Evolutionary conservation across 2,797 vertebrate genomes (phyloP).

Genomic region (Aldrovandia affinis): DNA sequence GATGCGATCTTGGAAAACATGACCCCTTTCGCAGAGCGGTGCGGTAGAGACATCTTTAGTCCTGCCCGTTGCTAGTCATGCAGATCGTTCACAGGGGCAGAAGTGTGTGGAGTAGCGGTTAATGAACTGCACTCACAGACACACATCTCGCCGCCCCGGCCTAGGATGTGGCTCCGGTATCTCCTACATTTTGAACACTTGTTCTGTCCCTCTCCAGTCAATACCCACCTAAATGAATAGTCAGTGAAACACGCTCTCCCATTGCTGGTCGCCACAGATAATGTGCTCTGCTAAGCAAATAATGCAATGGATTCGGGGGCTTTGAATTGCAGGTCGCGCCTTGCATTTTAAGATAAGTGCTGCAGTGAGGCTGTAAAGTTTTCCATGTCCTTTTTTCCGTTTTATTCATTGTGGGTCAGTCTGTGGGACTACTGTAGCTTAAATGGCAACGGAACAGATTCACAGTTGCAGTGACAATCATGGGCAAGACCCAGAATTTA

Average conservation of each 20-base stretch:
- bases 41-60: background rate
- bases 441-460: background rate
- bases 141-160: background rate
- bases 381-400: background rate
- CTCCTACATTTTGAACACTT: background rate
- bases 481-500: too few species aligned
- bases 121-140: background rate
- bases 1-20: background rate
- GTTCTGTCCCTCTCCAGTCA: background rate
- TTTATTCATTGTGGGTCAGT: background rate
- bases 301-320: background rate
- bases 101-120: background rate
- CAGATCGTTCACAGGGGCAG: conserved; percentile 4
- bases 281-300: conserved; percentile 14
- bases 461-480: too few species aligned
- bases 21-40: background rate
- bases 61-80: background rate
- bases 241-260: background rate
- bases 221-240: background rate
- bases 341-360: background rate
- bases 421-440: background rate
- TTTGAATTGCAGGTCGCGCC: background rate
- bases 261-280: background rate
- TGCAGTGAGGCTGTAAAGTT: background rate
- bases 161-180: background rate